Evolutionary conservation across 1,140 invertebrate genomes (phyloP).

Genomic region (Trichoplusia ni): DNA sequence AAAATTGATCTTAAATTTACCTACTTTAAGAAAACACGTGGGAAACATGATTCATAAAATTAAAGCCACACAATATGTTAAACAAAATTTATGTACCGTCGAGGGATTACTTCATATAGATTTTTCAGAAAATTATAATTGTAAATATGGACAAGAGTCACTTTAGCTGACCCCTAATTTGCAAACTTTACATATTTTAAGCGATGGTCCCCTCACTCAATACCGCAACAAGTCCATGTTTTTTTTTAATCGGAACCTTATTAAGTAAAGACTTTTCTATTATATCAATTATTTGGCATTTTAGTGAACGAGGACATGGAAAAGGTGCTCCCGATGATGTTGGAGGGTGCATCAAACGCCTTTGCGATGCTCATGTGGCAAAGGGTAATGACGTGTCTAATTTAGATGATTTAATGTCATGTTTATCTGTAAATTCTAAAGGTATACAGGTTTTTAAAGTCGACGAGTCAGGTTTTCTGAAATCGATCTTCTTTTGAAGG

Average conservation of each 20-base stretch:
- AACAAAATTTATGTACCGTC: conserved; percentile 21
- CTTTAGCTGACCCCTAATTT: conserved; percentile 14
- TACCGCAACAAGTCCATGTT: conserved; percentile 39
- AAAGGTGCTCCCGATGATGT: conserved; percentile 40
- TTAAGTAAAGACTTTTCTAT: conserved; percentile 16
- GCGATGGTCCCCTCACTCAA: conserved; percentile 36
- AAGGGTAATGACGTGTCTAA: conserved; percentile 20
- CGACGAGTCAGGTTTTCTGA: conserved; percentile 2
- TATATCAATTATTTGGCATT: conserved; percentile 30
- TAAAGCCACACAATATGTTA: conserved; percentile 17
- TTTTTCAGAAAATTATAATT: conserved; percentile 39
- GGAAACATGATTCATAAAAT: conserved; percentile 29
- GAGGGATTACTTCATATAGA: conserved; percentile 36
- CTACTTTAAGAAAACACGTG: conserved; percentile 25
- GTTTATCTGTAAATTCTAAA: not conserved
- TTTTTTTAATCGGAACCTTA: conserved; percentile 24
- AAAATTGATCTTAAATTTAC: conserved; percentile 13
- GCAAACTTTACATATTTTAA: conserved; percentile 36
- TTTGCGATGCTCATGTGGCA: conserved; percentile 22
- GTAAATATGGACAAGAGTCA: conserved; percentile 29
- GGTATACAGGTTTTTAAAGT: not conserved
- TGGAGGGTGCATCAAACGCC: conserved; percentile 21
- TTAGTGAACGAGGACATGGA: conserved; percentile 30
- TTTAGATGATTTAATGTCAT: conserved; percentile 13
- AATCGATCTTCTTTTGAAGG: conserved; percentile 4